A percentile compares a stretch with the other conserved stretches of the same genome.
phyloP scores from a whole-genome alignment of 2,888 invertebrate genomes.

The Amphipyra berbera region DNA sequence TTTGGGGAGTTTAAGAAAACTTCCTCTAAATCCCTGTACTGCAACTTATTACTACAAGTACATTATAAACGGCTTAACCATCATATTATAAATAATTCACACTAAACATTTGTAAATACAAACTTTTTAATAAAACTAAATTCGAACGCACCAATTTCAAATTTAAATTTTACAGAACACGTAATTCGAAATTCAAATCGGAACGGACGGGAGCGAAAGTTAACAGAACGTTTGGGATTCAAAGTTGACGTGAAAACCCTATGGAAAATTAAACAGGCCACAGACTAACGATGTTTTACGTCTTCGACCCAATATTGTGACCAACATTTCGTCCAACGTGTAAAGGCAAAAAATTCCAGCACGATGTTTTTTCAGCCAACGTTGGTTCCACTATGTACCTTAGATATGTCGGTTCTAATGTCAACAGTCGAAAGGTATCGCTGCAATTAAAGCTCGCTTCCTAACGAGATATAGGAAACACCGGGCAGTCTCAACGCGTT shows the following conservation, averaged over 20 bases:
- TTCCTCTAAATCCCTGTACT: too few species aligned
- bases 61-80: too few species aligned
- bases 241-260: constrained; percentile 41
- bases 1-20: too few species aligned
- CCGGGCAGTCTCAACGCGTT: constrained; percentile 5
- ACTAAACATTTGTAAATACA: background rate
- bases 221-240: constrained; percentile 35
- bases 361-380: background rate
- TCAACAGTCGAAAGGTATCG: constrained; percentile 24
- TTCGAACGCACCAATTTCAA: constrained; percentile 2
- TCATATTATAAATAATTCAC: too few species aligned
- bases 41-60: too few species aligned
- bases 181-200: constrained; percentile 51
- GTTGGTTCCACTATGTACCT: constrained; percentile 20
- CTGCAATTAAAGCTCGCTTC: constrained; percentile 44
- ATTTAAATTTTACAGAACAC: constrained; percentile 25
- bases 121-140: constrained; percentile 2
- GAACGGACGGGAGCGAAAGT: constrained; percentile 23
- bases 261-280: constrained; percentile 40
- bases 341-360: background rate
- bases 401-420: constrained; percentile 12
- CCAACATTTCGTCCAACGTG: constrained; percentile 7
- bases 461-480: constrained; percentile 28
- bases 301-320: constrained; percentile 3
- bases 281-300: constrained; percentile 13